Base-by-base conservation (phyloP, 2,113 vertebrate genomes). In the Camelus bactrianus region DNA sequence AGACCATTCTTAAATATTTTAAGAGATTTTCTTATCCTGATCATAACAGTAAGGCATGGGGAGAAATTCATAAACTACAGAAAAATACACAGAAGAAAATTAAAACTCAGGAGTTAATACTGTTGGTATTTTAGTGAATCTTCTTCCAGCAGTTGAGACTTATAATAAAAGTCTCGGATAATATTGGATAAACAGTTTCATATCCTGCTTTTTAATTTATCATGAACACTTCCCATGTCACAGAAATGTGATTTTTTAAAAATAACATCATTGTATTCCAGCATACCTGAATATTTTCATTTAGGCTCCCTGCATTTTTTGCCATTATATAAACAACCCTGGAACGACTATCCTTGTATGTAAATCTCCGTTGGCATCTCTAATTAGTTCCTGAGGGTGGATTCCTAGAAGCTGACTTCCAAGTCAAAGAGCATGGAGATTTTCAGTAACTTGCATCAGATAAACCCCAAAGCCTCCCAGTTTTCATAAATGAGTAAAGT, bases 81-180 rank as follows among this genome's bases (percentile, higher is more conserved):
- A 85, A 95, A 87, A 96, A 92, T 48, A 91, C n/a, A 77, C 7
- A 93, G 42, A 75, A 96, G 28, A 75, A 94, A 90, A 95, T 96
- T 67, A 96, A 97, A 96, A 92, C 13, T 4, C 48, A 58, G 8
- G 48, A 97, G 65, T 84, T 46, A 91, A 96, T n/a, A 88, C 26
- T 54, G 12, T 42, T 26, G 48, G n/a, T 15, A 83, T 54, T 95
- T 87, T 52, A 87, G 83, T 70, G 50, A 69, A 50, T 73, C 82
- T 69, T 82, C 67, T 70, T 91, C 28, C 83, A 92, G 15, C 52
- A 96, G 15, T 65, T 73, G 35, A 60, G 42, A 87, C 42, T 88
- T 65, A 8, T 35, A 52, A 8, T 35, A 52, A 93, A 91, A 67
- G 28, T 79, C 93, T 88, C 24, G 32, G 35, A 75, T 88, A 93